Evolutionary conservation across 2,888 invertebrate species (phyloP).

Genomic region (Oscheius sp.): DNA sequence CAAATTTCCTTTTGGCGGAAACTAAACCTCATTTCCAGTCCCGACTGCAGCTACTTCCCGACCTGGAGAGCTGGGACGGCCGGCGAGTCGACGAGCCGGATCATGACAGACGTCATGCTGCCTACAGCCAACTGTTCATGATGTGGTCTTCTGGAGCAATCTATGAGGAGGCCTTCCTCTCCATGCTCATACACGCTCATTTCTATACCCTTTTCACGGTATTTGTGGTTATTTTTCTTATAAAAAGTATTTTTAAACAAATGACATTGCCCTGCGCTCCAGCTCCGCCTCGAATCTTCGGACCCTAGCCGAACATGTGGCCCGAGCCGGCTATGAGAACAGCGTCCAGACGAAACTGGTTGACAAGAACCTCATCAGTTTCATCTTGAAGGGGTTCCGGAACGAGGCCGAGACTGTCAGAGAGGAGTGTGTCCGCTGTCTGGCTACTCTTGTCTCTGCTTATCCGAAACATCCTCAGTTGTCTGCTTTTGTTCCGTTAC

Average conservation of each 20-base stretch:
- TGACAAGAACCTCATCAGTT: constrained; percentile 47
- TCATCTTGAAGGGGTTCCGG: constrained; percentile 49
- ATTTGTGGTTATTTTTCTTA: background rate
- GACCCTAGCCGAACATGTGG: constrained; percentile 38
- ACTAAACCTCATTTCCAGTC: background rate
- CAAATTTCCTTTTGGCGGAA: too few relatives aligned
- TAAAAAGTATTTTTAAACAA: constrained; percentile 41
- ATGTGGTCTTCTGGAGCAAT: constrained; percentile 8
- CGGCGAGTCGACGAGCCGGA: constrained; percentile 94
- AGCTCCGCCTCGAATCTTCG: constrained; percentile 53
- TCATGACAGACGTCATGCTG: constrained; percentile 84
- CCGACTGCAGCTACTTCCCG: constrained; percentile 41
- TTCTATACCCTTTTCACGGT: constrained; percentile 35
- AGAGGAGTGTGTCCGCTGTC: constrained; percentile 84
- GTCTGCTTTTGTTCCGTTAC: constrained; percentile 70
- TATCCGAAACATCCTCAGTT: constrained; percentile 71
- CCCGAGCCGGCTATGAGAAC: background rate
- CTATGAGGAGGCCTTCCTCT: constrained; percentile 40
- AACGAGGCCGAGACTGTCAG: constrained; percentile 77
- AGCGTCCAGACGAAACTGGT: constrained; percentile 28
- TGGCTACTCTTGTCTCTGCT: constrained; percentile 80
- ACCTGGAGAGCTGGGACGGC: constrained; percentile 88
- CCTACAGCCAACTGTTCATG: constrained; percentile 78
- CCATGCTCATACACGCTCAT: constrained; percentile 45
- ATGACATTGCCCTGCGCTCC: constrained; percentile 61